Evolutionary conservation across 1,140 invertebrate species (phyloP), one percentile per base, ranked within the genome.

Genomic region (Pseudomyrmex pallidus): DNA sequence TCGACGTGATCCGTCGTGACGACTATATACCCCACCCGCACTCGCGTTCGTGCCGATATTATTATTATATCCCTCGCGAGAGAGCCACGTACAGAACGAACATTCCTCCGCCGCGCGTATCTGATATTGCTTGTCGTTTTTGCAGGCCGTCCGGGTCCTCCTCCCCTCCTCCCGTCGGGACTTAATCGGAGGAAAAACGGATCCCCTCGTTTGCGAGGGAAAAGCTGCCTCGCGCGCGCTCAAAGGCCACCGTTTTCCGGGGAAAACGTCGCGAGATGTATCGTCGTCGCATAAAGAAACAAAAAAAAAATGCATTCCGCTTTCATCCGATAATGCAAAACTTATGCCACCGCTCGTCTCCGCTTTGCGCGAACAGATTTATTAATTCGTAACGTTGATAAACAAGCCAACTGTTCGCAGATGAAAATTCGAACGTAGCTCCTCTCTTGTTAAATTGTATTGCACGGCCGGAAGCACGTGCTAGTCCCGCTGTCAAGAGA

Each of bases 1-100:
- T 90, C 90, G 90, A 91, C 89, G 90, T 92, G 90, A 91, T 91
- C 88, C 90, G 85, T 88, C 89, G 89, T 91, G 90, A 91, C 89
- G 91, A 90, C 87, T 89, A 89, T 89, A 89, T 89, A 88, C 78
- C 84, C 87, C 46, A 73, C 72, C 68, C 74, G 67, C 77, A n/a
- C 48, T 77, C 62, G 46, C 48, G 72, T 22, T 50, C 82, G 76
- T 73, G 85, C 85, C 87, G 85, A 84, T 89, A 84, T 87, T 87
- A 85, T 89, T 89, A 87, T 89, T 90, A 89, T 89, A 89, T 87
- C 82, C 86, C 59, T 59, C 57, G 85, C 61, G 74, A 35, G 35
- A 25, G 74, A 84, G 74, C 86, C 86, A 87, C 86, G 86, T 87
- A 87, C 85, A 84, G 82, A 84, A 87, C 82, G 85, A 84, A 61